Percentiles rank a stretch among this genome's conserved stretches.
Evolutionary conservation across 2,113 vertebrate genomes (phyloP).

Genomic region (Anguilla rostrata): DNA sequence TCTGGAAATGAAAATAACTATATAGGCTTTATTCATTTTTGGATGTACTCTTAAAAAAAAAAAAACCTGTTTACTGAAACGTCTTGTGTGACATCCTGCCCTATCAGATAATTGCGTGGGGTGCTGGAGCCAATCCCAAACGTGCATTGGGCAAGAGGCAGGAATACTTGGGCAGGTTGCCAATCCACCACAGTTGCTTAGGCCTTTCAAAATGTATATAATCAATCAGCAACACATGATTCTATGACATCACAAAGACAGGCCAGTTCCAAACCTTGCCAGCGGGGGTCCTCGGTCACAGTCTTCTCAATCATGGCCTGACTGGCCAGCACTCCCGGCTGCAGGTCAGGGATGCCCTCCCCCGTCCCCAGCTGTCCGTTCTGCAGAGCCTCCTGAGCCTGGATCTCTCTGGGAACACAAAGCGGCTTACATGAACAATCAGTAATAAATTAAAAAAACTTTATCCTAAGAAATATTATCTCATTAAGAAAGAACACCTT

Average conservation of each 20-base stretch:
- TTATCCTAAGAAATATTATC: background rate
- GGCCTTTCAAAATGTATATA: background rate
- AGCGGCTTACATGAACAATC: background rate
- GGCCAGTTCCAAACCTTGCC: constrained; percentile 64
- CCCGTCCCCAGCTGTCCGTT: constrained; percentile 79
- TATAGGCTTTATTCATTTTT: background rate
- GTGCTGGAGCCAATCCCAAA: too few relatives aligned
- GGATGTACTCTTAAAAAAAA: background rate
- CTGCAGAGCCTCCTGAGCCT: constrained; percentile 86
- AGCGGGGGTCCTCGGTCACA: constrained; percentile 84
- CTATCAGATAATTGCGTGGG: too few relatives aligned
- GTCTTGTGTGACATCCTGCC: too few relatives aligned
- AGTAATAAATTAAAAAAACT: background rate
- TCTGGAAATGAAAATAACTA: background rate
- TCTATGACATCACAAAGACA: too few relatives aligned
- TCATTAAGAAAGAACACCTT: background rate
- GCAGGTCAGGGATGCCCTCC: constrained; percentile 81
- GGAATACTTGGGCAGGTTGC: too few relatives aligned
- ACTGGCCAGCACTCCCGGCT: constrained; percentile 84
- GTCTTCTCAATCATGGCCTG: constrained; percentile 92
- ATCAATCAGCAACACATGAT: too few relatives aligned
- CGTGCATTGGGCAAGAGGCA: too few relatives aligned
- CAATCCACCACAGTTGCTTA: background rate
- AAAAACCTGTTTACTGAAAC: background rate
- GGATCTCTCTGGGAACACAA: constrained; percentile 77